phyloP scores from a whole-genome alignment of 2,113 vertebrate genomes.

The Struthio camelus region DNA sequence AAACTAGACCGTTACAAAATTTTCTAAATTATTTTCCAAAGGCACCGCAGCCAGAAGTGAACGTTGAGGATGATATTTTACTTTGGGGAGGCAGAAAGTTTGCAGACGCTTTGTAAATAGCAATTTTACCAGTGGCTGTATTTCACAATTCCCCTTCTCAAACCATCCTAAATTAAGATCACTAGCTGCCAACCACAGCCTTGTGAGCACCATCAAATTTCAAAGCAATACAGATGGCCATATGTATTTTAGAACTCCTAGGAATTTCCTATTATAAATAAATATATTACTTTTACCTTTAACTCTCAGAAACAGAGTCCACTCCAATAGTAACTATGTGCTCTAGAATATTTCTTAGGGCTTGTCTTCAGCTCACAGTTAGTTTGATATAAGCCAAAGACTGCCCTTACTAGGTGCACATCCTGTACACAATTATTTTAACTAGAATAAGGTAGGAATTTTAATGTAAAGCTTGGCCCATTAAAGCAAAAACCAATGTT shows the following conservation, averaged over 20 bases:
- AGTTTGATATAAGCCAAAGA: not conserved
- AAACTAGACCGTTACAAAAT: not conserved
- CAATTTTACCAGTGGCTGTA: not conserved
- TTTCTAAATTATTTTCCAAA: not conserved
- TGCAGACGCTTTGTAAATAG: not conserved
- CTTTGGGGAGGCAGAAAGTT: not conserved
- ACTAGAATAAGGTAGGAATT: not conserved
- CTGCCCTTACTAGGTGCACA: not conserved
- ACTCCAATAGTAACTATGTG: not conserved
- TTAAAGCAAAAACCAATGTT: not conserved
- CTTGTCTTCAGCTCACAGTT: not conserved
- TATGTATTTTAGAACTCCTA: not conserved
- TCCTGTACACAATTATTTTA: not conserved
- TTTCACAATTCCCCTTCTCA: not conserved
- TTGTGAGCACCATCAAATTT: not conserved
- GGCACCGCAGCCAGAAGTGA: not conserved
- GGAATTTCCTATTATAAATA: rapidly evolving
- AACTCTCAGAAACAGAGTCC: not conserved
- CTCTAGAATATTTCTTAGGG: not conserved
- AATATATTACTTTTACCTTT: not conserved
- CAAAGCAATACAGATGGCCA: not conserved
- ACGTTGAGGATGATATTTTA: rapidly evolving
- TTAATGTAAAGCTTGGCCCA: not conserved
- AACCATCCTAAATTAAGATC: not conserved
- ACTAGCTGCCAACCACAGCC: not conserved